phyloP scores from a whole-genome alignment of 2,113 vertebrate species.

The Procapra przewalskii region DNA sequence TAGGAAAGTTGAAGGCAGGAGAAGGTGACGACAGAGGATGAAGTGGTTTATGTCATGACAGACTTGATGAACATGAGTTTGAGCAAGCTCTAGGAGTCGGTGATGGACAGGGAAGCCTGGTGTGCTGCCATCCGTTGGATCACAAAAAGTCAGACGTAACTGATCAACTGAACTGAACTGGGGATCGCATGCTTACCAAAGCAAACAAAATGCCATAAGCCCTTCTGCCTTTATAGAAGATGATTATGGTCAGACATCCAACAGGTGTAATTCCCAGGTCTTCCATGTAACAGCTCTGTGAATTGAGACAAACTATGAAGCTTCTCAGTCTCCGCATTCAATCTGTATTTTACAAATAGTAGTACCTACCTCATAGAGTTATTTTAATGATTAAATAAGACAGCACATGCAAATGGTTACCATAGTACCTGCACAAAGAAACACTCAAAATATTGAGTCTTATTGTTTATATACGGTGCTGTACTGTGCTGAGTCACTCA shows the following conservation, averaged over 20 bases:
- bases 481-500: not conserved
- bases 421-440: not conserved
- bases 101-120: not conserved
- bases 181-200: not conserved
- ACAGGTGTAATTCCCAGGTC: not conserved
- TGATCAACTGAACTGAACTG: not conserved
- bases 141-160: not conserved
- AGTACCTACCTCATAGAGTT: not conserved
- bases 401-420: not conserved
- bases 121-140: not conserved
- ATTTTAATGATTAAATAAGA: not conserved
- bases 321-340: not conserved
- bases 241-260: not conserved
- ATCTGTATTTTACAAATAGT: not conserved
- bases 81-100: not conserved
- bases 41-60: not conserved
- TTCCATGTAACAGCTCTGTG: not conserved
- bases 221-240: not conserved
- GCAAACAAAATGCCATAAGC: not conserved
- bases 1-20: not conserved
- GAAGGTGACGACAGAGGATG: accelerated
- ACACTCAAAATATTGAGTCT: not conserved
- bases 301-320: not conserved
- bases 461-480: not conserved
- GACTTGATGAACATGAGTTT: not conserved